Base-by-base conservation (phyloP, 2,113 vertebrate species). In the Progne subis region DNA sequence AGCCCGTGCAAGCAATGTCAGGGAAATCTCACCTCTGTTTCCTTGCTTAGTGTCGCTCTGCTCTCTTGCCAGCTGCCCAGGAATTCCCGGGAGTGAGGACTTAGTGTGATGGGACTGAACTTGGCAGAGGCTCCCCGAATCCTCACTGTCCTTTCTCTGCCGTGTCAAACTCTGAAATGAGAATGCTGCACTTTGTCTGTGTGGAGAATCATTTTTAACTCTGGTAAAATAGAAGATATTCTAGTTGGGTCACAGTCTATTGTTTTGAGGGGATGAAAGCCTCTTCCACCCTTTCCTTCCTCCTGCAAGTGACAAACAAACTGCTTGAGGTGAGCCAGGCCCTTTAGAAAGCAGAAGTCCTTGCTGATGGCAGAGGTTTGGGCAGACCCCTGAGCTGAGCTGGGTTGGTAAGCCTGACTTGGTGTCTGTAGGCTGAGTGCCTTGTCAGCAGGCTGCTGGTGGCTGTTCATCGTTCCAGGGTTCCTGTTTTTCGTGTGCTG, bases 271-370 rank as follows among this genome's bases (percentile, higher is more conserved):
- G 65, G 56, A 24, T 41, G 25, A 83, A 91, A 92, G 23, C 81
- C 46, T 75, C 64, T 91, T 86, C 89, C 81, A 59, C 95, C 89
- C 64, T 92, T 96, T 96, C 91, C 83, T 95, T 95, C 86, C 83
- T 95, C 43, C 28, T 6, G 2, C 0, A 2, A 37, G 37, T 65
- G 32, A 52, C 24, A 86, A 72, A 41, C 29, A 56, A 82, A 74
- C 32, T 8, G 26, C 50, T 50, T 37, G 43, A 91, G 75, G 55
- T 82, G 63, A 50, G 57, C 23, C 37, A 57, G 49, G 29, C n/a
- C 78, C 53, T 78, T 78, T 60, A 74, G 85, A 84, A 94, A 53
- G 67, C 37, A n/a, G 32, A 46, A 67, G 24, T 29, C 72, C 41
- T 53, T 82, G 53, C 29, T 88, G 21, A 4, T 7, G 21, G 50